Evolutionary conservation across 2,113 vertebrate species (phyloP), one percentile per base, ranked within the genome.

Genomic region (Crocuta crocuta): DNA sequence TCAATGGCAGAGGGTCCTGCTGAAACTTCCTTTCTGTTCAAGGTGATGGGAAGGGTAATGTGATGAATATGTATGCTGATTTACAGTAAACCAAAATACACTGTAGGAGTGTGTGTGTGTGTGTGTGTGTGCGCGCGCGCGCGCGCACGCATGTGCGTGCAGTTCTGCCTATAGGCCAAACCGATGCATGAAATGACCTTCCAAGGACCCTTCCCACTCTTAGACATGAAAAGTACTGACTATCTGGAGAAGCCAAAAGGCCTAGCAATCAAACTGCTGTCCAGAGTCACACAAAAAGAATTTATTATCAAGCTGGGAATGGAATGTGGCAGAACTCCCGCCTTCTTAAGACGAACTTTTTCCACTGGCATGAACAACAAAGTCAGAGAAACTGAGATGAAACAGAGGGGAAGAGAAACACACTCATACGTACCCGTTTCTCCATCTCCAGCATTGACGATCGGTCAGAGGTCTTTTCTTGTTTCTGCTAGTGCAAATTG

Each of bases 401-500:
- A 70, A 68, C 13, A 45, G 55, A 82, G 89, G 81, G 2, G 76
- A 97, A 97, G 91, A 93, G 96, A 97, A 76, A 94, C 13, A 45
- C 53, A 58, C 82, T 99, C 99, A 0, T 98, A 99, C 99, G 0
- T 98, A 99, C 99, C 99, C 99, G 99, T 98, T 99, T 99, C 98
- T 99, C 99, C 70, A 99, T 98, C 97, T 99, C 99, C 96, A 99
- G 98, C 96, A 99, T 98, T 91, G 99, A 98, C n/a, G 99, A 99
- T 93, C 99, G 99, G 98, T 99, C 99, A 94, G 99, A 99, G 97
- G 99, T 99, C 98, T 99, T 99, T 98, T 99, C 99, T 28, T 99
- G 99, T 96, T 99, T 99, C 99, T 99, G 98, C 95, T 97, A 24
- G 65, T 4, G 43, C 28, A 96, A 98, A 98, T 33, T 35, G 95